phyloP scores from a whole-genome alignment of 2,113 vertebrate species.

The Oxyruncus cristatus region DNA sequence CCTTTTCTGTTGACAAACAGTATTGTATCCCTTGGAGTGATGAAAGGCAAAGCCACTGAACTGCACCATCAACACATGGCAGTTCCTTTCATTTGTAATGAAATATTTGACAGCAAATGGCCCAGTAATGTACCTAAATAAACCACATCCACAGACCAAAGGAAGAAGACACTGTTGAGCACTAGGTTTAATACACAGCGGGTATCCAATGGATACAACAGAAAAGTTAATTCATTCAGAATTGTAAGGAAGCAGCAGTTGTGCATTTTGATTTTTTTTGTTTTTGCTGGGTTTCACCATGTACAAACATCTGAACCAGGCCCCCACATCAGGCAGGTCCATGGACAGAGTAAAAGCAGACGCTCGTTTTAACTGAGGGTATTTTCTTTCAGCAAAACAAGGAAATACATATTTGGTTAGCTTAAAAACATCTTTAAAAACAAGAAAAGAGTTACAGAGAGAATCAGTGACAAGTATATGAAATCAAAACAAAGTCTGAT shows the following conservation, averaged over 20 bases:
- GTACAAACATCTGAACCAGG: conserved; percentile 23
- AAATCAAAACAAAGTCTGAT: not conserved
- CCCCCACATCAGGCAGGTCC: not conserved
- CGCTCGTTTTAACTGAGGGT: not conserved
- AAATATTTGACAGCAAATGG: conserved; percentile 22
- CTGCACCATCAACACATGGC: not conserved
- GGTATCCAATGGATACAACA: conserved; percentile 60
- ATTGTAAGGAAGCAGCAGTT: conserved; percentile 51
- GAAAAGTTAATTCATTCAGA: conserved; percentile 58
- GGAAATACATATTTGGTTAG: conserved; percentile 2
- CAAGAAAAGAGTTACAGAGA: conserved; percentile 1
- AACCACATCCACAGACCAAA: conserved; percentile 19
- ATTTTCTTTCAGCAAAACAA: conserved; percentile 33
- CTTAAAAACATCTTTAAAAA: not conserved
- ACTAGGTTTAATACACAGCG: conserved; percentile 40
- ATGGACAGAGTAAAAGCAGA: conserved; percentile 38
- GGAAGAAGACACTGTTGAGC: conserved; percentile 28
- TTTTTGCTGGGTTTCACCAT: conserved; percentile 38
- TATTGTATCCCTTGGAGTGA: not conserved
- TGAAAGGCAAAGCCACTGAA: conserved; percentile 33
- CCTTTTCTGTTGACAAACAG: not conserved
- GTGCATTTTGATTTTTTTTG: conserved; percentile 42
- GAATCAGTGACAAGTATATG: not conserved
- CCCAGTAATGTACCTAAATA: conserved; percentile 1
- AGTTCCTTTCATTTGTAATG: conserved; percentile 50